A percentile compares a stretch with the other conserved stretches of the same genome.
These are phyloP conservation scores for Catharus fuscescens DNA, from an alignment of 2,113 vertebrate genomes.

Conservation along the genomic window DNA sequence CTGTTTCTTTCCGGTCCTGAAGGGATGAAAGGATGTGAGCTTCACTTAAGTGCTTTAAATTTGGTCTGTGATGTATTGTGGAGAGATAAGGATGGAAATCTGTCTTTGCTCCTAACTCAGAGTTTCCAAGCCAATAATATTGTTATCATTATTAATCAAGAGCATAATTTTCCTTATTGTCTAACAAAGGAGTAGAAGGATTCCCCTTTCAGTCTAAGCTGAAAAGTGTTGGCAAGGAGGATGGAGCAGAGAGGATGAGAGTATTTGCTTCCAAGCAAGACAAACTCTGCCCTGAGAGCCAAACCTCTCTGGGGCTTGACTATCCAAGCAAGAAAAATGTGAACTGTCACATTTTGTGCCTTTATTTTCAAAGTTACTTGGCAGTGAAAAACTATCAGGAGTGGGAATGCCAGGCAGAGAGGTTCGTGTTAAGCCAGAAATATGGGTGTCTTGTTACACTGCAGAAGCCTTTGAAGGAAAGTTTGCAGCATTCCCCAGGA, in stretches of 20 bases:
- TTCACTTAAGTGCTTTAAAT: constrained; percentile 55
- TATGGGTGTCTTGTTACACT: not conserved
- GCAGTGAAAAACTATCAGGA: not conserved
- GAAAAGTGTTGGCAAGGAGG: not conserved
- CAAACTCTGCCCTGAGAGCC: not conserved
- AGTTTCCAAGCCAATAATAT: constrained; percentile 23
- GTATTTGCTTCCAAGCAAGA: not conserved
- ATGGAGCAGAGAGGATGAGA: not conserved
- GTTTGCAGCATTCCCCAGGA: not conserved
- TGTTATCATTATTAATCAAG: constrained; percentile 5
- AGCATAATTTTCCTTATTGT: not conserved
- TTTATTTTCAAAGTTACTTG: not conserved
- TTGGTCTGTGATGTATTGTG: constrained; percentile 28
- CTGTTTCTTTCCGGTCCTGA: constrained; percentile 61
- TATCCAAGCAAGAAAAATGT: constrained; percentile 3
- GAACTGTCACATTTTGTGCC: not conserved
- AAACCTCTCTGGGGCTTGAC: constrained; percentile 13
- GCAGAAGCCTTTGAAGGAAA: not conserved
- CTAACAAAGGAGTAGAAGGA: not conserved
- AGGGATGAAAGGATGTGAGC: constrained; percentile 74
- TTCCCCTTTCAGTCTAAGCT: not conserved
- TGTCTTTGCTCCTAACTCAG: not conserved
- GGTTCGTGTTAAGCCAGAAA: not conserved
- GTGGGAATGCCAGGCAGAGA: not conserved
- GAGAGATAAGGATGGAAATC: not conserved